These are phyloP conservation scores for Cephus pulcher DNA, from an alignment of 2,888 invertebrate species.

Conservation along the genomic window DNA sequence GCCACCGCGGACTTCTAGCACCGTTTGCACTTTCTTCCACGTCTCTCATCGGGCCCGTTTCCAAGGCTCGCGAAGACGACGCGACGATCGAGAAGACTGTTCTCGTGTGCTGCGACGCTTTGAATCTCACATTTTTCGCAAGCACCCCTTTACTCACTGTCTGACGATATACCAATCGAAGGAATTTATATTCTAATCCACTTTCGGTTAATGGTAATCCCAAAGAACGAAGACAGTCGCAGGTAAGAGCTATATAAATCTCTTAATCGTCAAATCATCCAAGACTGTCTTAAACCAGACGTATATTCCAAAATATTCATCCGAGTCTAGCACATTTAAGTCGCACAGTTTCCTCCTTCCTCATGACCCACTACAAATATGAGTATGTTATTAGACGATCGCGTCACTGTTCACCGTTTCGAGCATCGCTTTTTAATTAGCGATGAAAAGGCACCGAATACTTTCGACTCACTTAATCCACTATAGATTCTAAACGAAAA, in stretches of 20 bases:
- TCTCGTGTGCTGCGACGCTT: background rate
- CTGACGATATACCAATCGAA: background rate
- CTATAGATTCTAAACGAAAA: background rate
- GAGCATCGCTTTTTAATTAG: background rate
- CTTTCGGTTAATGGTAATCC: background rate
- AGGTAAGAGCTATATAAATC: background rate
- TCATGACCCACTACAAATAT: background rate
- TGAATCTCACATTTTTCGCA: background rate
- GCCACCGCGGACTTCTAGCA: slow-evolving; percentile 39
- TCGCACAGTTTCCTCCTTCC: background rate
- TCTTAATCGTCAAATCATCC: background rate
- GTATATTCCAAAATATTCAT: background rate
- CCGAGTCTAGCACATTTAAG: background rate
- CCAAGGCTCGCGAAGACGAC: background rate
- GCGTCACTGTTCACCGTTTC: background rate
- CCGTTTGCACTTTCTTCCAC: slow-evolving; percentile 27
- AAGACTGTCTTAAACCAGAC: background rate
- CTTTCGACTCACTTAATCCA: background rate
- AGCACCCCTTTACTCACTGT: background rate
- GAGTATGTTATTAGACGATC: background rate
- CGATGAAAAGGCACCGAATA: background rate
- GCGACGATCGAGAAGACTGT: background rate
- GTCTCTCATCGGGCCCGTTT: slow-evolving; percentile 37
- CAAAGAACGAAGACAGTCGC: background rate
- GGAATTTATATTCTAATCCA: background rate